These are phyloP conservation scores for Centropus unirufus DNA, from an alignment of 2,113 vertebrate genomes.

Conservation along the genomic window DNA sequence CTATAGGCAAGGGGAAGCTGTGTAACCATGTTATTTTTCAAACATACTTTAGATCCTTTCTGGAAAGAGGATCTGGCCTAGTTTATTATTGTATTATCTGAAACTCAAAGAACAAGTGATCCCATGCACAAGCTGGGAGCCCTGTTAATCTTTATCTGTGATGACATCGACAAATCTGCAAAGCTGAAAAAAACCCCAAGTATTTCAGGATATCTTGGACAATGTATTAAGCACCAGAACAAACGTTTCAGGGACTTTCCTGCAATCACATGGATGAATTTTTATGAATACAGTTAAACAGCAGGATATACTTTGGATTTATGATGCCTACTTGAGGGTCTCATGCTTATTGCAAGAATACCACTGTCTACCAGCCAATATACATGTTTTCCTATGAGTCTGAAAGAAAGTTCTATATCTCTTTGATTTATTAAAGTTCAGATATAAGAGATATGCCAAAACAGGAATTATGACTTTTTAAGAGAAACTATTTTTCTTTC, in stretches of 20 bases:
- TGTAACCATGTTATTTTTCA: background rate
- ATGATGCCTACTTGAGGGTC: background rate
- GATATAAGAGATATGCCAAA: background rate
- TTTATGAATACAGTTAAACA: background rate
- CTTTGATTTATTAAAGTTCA: background rate
- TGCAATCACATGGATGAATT: background rate
- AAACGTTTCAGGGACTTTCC: background rate
- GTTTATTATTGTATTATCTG: background rate
- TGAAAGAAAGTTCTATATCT: background rate
- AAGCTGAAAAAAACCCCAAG: background rate
- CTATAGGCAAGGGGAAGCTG: rapidly evolving
- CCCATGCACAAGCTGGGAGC: rapidly evolving
- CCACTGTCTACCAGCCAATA: background rate
- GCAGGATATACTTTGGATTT: background rate
- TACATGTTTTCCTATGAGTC: rapidly evolving
- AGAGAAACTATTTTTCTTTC: background rate
- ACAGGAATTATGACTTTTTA: background rate
- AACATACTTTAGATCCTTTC: background rate
- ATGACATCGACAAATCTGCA: background rate
- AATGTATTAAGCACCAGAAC: background rate
- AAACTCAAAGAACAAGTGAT: background rate
- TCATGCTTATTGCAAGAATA: background rate
- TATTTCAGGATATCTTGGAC: background rate
- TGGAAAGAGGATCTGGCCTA: background rate
- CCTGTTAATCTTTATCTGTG: background rate